Base-by-base conservation (phyloP, 2,113 vertebrate species). In the Perca flavescens region DNA sequence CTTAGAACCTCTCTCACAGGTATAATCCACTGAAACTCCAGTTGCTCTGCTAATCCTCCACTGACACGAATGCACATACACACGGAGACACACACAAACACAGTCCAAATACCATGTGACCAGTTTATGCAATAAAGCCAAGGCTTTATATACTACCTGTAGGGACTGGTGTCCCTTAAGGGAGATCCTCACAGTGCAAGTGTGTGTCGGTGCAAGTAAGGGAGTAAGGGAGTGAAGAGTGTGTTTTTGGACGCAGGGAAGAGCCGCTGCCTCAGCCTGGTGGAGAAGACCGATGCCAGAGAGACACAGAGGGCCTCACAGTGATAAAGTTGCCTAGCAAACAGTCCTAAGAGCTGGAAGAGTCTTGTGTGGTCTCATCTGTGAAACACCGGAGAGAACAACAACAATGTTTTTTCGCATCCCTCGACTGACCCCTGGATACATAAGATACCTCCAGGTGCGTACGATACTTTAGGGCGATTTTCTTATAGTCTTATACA, bases 391-490 rank as follows among this genome's bases (percentile, higher is more conserved):
- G 82, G 86, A 82, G 62, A 74, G 69, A 80, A 78, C 82, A 74
- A 67, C 84, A 89, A 92, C 84, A 78, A 97, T 97, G 96, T 85
- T 96, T 91, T 94, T 96, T 83, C 94, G 92, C 74, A 94, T 97
- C 81, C 86, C 93, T 87, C 95, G 94, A 79, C 92, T 97, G 92
- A 96, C 96, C 75, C 96, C 96, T 78, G 96, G 96, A 82, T 97
- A 96, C 79, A 96, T 97, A 86, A 93, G 96, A 88, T 96, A 96
- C 92, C 89, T 97, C 67, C 96, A 97, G 96, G 96, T 98, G 95
- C 40, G 95, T 94, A 85, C 62, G n/a, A 77, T 78, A 77, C 75
- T 83, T 80, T 25, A 13, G 21, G 25, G 17, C 11, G 6, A 47
- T 61, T 77, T 84, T 81, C 15, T 57, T 52, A 67, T 83, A 69